These are phyloP conservation scores for Limnothrissa miodon DNA, from an alignment of 2,113 vertebrate genomes.

Conservation along the genomic window DNA sequence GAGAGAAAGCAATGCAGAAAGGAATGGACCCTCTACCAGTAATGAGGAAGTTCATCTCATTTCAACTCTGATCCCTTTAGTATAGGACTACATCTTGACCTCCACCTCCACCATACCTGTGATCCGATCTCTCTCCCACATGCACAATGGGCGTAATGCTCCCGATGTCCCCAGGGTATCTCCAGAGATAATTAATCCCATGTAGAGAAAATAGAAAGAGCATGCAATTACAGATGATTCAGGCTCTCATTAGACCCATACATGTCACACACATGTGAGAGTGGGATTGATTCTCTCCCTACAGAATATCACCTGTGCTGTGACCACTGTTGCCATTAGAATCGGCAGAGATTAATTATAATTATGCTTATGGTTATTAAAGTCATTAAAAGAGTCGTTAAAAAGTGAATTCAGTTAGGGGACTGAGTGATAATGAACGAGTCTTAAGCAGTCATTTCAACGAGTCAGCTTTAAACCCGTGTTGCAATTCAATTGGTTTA, in stretches of 20 bases:
- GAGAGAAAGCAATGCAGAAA: not conserved
- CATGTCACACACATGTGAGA: not conserved
- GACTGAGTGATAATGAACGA: no score
- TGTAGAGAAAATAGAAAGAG: slow-evolving; percentile 43
- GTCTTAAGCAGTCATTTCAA: no score
- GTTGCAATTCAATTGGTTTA: no score
- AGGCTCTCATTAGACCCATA: slow-evolving; percentile 60
- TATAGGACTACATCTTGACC: not conserved
- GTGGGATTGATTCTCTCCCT: not conserved
- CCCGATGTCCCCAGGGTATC: slow-evolving; percentile 47
- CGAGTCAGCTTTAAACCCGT: no score
- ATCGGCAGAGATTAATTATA: not conserved
- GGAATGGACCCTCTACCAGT: not conserved
- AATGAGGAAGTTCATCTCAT: not conserved
- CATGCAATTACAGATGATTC: slow-evolving; percentile 43
- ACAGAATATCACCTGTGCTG: not conserved
- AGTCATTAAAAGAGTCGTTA: no score
- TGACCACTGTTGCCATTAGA: not conserved
- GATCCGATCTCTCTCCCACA: not conserved
- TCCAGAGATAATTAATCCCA: slow-evolving; percentile 51
- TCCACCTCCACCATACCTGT: not conserved
- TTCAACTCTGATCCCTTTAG: slow-evolving; percentile 6
- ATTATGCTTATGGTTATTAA: not conserved
- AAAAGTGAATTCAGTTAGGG: no score
- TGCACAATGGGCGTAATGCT: not conserved